Evolutionary conservation across 37 sponge, comb jelly and placozoan species (phyloP), one percentile per base, ranked within the genome.

Genomic region (Aphrocallistes beatrix): DNA sequence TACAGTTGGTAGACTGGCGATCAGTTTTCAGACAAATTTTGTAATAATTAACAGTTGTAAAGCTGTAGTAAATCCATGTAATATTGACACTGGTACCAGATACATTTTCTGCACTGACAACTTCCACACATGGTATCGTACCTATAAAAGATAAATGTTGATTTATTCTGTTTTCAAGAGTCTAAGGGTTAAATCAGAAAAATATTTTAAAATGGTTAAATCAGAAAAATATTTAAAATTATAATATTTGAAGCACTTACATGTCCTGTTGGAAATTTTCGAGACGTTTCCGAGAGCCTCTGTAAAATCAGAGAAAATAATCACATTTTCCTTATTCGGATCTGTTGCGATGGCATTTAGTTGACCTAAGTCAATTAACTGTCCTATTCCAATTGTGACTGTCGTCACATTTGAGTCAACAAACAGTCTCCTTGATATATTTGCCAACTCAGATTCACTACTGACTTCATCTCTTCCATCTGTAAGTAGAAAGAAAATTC

Each of bases 201-300:
- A n/a, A n/a, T n/a, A n/a, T n/a, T n/a, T n/a, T n/a, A n/a, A n/a
- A n/a, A n/a, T n/a, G n/a, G n/a, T n/a, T n/a, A n/a, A n/a, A n/a
- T n/a, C n/a, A n/a, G n/a, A n/a, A n/a, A n/a, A n/a, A n/a, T n/a
- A n/a, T n/a, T n/a, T n/a, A n/a, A n/a, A n/a, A n/a, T n/a, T n/a
- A n/a, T n/a, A n/a, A n/a, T n/a, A n/a, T n/a, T n/a, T n/a, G n/a
- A n/a, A n/a, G n/a, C 10, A 60, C 75, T 60, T 28, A 60, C 75
- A 60, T 3, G 75, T 60, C n/a, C 75, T 60, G 75, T 60, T 30
- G 34, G n/a, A 25, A 28, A 60, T 60, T 25, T 28, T 60, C n/a
- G 75, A 60, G 21, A 60, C 34, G n/a, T 60, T 60, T 60, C 75
- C 75, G n/a, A 60, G 8, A 60, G 75, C 75, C n/a, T 60, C 75